phyloP scores from a whole-genome alignment of 2,113 vertebrate genomes.

The Dolichallabes microphthalmus region DNA sequence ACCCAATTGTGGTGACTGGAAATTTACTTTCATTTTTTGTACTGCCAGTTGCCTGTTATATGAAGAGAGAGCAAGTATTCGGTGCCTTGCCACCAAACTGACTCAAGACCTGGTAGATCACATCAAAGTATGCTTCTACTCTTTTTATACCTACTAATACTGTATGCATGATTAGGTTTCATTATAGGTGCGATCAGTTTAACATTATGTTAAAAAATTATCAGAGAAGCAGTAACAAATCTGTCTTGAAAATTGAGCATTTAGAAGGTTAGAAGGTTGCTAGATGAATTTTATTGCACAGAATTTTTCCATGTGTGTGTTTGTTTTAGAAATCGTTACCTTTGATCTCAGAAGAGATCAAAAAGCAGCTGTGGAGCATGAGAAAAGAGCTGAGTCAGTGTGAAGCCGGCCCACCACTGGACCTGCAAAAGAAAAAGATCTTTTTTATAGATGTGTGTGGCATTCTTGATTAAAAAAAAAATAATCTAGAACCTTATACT shows the following conservation, averaged over 20 bases:
- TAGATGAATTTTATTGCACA: not conserved
- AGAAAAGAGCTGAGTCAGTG: conserved; percentile 32
- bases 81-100: conserved; percentile 51
- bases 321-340: conserved; percentile 45
- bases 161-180: not conserved
- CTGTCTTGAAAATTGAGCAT: not conserved
- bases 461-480: no score
- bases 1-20: not conserved
- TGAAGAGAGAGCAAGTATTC: conserved; percentile 53
- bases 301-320: not conserved
- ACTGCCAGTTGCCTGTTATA: conserved; percentile 44
- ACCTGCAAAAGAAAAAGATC: conserved; percentile 27
- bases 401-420: conserved; percentile 42
- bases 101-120: conserved; percentile 53
- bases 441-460: conserved; percentile 39
- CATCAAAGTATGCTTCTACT: conserved; percentile 49
- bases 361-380: conserved; percentile 46
- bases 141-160: not conserved
- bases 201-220: not conserved
- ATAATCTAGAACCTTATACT: not conserved
- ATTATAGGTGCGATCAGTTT: not conserved
- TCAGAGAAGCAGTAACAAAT: not conserved
- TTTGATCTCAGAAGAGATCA: conserved; percentile 47
- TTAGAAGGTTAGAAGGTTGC: not conserved
- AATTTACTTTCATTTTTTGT: not conserved